Conservation (phyloP, 2,888 invertebrate genomes). For the Drosophila robusta region DNA sequence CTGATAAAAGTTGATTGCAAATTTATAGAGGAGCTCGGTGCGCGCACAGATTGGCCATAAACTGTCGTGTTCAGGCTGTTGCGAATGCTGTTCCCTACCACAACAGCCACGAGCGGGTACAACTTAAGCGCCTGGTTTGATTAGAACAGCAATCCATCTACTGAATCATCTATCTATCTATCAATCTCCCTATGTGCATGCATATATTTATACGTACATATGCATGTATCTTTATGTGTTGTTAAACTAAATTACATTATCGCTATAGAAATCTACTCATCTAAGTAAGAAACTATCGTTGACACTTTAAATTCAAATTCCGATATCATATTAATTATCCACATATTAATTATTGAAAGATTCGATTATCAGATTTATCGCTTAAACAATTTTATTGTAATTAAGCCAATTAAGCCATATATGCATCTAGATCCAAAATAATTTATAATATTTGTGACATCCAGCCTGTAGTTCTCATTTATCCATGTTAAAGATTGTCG, state of each 20-base stretch:
- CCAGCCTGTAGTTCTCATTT: too few relatives aligned
- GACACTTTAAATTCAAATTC: conserved; percentile 1
- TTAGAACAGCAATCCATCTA: conserved; percentile 49
- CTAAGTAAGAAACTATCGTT: not conserved
- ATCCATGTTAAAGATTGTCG: too few relatives aligned
- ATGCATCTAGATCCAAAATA: too few relatives aligned
- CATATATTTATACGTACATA: conserved; percentile 1
- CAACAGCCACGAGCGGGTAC: conserved; percentile 30
- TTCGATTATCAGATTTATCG: too few relatives aligned
- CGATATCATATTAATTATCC: too few relatives aligned
- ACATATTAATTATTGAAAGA: too few relatives aligned
- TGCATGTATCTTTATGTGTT: conserved; percentile 9
- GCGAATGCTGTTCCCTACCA: conserved; percentile 1
- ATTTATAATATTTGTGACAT: too few relatives aligned
- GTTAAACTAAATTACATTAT: not conserved
- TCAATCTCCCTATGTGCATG: conserved; percentile 12
- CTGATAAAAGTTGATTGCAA: conserved; percentile 81
- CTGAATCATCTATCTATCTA: conserved; percentile 22
- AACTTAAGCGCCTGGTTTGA: conserved; percentile 52
- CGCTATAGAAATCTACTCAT: not conserved
- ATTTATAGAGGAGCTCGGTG: conserved; percentile 69
- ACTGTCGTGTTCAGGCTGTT: conserved; percentile 54
- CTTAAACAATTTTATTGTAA: too few relatives aligned
- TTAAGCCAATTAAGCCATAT: too few relatives aligned
- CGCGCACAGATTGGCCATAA: conserved; percentile 69